Evolutionary conservation across 2,113 vertebrate genomes (phyloP), one percentile per base, ranked within the genome.

Genomic region (Paramisgurnus dabryanus): DNA sequence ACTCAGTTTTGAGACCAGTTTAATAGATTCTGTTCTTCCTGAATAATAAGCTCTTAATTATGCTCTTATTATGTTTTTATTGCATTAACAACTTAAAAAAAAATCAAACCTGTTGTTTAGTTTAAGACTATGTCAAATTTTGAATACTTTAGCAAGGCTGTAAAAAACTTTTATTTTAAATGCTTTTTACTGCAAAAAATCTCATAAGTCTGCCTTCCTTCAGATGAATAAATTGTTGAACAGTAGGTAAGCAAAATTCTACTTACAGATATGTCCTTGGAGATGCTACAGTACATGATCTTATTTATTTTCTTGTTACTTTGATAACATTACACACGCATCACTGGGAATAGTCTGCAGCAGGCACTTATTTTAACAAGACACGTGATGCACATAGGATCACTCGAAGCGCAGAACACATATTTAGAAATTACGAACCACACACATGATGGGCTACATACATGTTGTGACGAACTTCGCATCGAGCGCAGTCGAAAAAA

Each of bases 31-130:
- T 58, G 43, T 77, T 79, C 84, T 78, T 75, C 45, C 66, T 82
- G 57, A 67, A 82, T 77, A 85, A 79, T 79, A 78, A 60, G 76
- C 71, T 85, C 65, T 22, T 22, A 63, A 76, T 76, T 58, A 87
- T 76, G 75, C 79, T 74, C 76, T 84, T 72, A 87, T 88, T 87
- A 87, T 80, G 78, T 76, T 88, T 83, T 85, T 86, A 89, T 89
- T 89, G 84, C 83, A 87, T 89, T 90, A 87, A 76, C 87, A 90
- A 89, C 88, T 87, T 76, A 81, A 88, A 80, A 85, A 85, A 64
- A 79, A 85, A 85, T 75, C 7, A n/a, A 47, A 18, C 70, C 50
- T 22, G 8, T 27, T 50, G 64, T 41, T 45, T 60, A 41, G 43
- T 50, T 45, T 34, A 34, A 67, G 43, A 61, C 75, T 5, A n/a